These are phyloP conservation scores for Malurus leucopterus DNA, from an alignment of 2,797 vertebrate species.

Conservation along the genomic window DNA sequence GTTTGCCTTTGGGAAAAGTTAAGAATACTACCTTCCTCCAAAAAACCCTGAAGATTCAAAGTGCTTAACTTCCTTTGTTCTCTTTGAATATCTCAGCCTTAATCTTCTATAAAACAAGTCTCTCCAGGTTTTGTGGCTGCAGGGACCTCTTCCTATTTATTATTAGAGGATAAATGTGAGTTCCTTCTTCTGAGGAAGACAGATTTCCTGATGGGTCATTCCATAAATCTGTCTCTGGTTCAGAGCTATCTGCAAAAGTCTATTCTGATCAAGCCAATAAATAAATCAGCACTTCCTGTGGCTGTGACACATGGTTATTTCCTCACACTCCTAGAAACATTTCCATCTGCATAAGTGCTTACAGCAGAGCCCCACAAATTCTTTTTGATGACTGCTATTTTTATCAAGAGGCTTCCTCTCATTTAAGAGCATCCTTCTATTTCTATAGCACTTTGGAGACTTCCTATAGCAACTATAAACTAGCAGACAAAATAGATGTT, in stretches of 20 bases:
- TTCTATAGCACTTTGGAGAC: constrained; percentile 27
- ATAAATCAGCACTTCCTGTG: constrained; percentile 51
- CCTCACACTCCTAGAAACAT: constrained; percentile 27
- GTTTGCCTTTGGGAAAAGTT: neutral
- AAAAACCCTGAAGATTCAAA: neutral
- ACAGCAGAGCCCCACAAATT: neutral
- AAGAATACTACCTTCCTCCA: neutral
- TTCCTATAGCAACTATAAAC: neutral
- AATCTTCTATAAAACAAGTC: neutral
- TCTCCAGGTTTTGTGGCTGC: neutral
- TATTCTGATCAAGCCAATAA: neutral
- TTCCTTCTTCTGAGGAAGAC: neutral
- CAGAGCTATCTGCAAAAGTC: neutral
- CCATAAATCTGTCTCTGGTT: constrained; percentile 3
- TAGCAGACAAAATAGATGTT: neutral
- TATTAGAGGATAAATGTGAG: neutral
- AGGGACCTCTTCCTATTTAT: constrained; percentile 12
- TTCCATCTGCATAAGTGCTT: constrained; percentile 3
- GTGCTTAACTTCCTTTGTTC: neutral
- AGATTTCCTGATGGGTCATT: constrained; percentile 3
- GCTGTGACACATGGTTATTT: neutral
- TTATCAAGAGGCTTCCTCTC: constrained; percentile 19
- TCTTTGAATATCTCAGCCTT: neutral
- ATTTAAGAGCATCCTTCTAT: constrained; percentile 11
- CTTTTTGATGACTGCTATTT: neutral